phyloP scores from a whole-genome alignment of 2,797 vertebrate genomes.

The Intellagama lesueurii region DNA sequence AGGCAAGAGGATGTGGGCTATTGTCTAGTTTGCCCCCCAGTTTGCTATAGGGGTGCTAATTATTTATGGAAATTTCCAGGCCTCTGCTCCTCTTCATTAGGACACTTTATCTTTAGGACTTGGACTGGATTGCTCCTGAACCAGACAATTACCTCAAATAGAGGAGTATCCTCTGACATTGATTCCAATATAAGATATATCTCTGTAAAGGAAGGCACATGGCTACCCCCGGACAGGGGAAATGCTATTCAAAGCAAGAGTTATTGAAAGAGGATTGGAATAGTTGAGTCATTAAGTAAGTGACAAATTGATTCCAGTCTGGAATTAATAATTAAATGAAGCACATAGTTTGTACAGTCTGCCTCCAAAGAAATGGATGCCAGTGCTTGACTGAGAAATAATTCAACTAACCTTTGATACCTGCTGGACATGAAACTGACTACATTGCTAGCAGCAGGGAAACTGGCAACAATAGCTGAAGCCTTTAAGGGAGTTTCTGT shows the following conservation, averaged over 20 bases:
- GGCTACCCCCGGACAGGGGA: background rate
- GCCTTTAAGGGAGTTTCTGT: slow-evolving; percentile 19
- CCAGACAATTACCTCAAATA: no score
- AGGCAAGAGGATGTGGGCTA: no score
- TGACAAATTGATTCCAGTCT: slow-evolving; percentile 21
- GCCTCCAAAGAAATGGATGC: slow-evolving; percentile 38
- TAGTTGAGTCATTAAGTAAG: background rate
- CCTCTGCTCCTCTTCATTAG: no score
- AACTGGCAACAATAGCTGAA: slow-evolving; percentile 35
- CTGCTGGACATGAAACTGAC: slow-evolving; percentile 53
- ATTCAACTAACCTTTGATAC: slow-evolving; percentile 54
- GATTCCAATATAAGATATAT: no score
- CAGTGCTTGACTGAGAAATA: slow-evolving; percentile 59
- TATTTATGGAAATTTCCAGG: no score
- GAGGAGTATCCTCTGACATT: no score
- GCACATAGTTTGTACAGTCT: slow-evolving; percentile 36
- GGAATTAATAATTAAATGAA: slow-evolving; percentile 22
- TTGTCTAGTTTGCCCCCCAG: no score
- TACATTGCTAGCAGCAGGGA: slow-evolving; percentile 21
- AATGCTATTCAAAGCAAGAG: background rate
- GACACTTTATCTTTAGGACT: no score
- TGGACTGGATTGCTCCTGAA: no score
- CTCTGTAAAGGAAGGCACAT: no score
- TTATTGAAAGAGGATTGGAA: slow-evolving; percentile 24
- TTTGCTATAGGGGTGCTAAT: no score